A percentile compares a stretch with the other conserved stretches of the same genome.
Conservation (phyloP, 1,140 invertebrate genomes). For the Drosophila lacteicornis region DNA sequence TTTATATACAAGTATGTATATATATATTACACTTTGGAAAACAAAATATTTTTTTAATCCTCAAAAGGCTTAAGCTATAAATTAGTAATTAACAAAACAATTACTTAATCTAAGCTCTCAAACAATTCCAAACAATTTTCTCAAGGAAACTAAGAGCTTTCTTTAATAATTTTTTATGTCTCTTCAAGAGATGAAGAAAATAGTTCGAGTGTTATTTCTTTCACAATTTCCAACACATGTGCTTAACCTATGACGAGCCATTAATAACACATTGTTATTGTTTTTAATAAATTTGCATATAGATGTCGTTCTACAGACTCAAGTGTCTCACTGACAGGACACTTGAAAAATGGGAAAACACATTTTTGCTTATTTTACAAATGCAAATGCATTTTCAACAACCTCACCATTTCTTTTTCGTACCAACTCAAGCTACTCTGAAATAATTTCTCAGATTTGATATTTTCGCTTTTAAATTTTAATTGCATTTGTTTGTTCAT, state of each 20-base stretch:
- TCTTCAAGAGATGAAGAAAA: conserved; percentile 3
- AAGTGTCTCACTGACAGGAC: conserved; percentile 54
- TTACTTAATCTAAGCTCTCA: background rate
- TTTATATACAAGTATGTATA: too few relatives aligned
- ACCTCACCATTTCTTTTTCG: background rate
- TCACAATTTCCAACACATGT: conserved; percentile 2
- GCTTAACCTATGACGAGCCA: conserved; percentile 21
- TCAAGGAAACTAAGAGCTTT: background rate
- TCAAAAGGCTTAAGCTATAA: background rate
- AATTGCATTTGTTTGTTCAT: conserved; percentile 69
- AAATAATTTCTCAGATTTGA: conserved; percentile 23
- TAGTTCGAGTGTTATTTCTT: conserved; percentile 5
- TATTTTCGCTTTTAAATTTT: conserved; percentile 47
- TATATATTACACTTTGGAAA: background rate
- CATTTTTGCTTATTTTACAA: conserved; percentile 59
- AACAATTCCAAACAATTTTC: background rate
- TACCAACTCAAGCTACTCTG: conserved; percentile 12
- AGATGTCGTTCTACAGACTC: conserved; percentile 26
- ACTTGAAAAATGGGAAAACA: conserved; percentile 46
- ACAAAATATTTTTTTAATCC: background rate
- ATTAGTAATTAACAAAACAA: background rate
- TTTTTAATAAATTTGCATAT: conserved; percentile 53
- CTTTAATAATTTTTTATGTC: background rate
- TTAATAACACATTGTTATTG: conserved; percentile 56
- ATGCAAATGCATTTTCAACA: conserved; percentile 51